Percentiles rank a stretch among this genome's conserved stretches.
These are phyloP conservation scores for Cybosia mesomella DNA, from an alignment of 2,888 invertebrate species.

Conservation along the genomic window DNA sequence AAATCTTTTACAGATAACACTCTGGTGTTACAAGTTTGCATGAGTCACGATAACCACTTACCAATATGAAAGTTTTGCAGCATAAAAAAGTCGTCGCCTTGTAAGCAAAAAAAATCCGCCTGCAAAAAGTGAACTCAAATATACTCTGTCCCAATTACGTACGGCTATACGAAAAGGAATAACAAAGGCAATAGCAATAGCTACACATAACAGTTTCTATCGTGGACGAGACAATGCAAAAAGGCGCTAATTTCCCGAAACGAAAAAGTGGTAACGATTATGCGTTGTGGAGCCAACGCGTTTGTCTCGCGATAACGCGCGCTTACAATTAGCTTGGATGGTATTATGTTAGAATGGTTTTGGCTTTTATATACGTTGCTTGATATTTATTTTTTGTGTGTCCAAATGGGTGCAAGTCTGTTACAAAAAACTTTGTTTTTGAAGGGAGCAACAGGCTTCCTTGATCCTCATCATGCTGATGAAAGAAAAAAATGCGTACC, in stretches of 20 bases:
- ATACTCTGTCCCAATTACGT: conserved; percentile 52
- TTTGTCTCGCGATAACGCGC: conserved; percentile 87
- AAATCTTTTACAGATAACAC: no score
- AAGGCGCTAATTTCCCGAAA: conserved; percentile 86
- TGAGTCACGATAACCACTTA: no score
- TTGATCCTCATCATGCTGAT: no score
- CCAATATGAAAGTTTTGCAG: no score
- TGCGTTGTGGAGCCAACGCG: conserved; percentile 83
- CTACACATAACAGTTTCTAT: conserved; percentile 66
- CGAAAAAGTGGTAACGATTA: conserved; percentile 87
- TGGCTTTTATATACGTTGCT: neutral
- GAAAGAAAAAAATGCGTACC: no score
- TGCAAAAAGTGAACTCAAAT: conserved; percentile 47
- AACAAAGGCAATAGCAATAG: conserved; percentile 55
- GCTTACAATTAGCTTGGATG: conserved; percentile 84
- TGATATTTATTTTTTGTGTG: no score
- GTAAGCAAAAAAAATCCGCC: conserved; percentile 16
- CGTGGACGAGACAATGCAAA: conserved; percentile 81
- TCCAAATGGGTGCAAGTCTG: no score
- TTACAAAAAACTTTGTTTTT: neutral
- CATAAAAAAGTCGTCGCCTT: neutral
- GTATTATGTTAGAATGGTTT: conserved; percentile 58
- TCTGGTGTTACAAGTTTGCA: no score
- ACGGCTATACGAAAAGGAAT: conserved; percentile 47
- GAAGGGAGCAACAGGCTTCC: no score